Evolutionary conservation across 1,140 invertebrate species (phyloP), one percentile per base, ranked within the genome.

Genomic region (Euwallacea similis): DNA sequence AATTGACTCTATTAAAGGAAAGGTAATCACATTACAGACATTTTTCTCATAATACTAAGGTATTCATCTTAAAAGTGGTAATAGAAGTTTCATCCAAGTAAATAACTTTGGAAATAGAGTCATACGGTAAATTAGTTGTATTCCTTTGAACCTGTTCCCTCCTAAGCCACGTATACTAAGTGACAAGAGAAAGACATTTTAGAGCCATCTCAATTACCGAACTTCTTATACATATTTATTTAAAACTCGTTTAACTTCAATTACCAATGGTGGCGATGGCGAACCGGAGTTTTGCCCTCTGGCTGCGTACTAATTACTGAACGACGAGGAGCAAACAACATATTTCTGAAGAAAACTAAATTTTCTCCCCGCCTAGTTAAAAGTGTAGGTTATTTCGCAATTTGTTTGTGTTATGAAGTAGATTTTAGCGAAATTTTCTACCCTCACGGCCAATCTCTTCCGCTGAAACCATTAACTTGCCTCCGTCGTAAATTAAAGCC

Each of bases 191-290:
- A 33, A 33, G 21, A 33, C 21, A 33, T 33, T 33, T 33, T 33
- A 33, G 21, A 33, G 21, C 21, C 21, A 4, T 33, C 21, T 21
- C 54, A 69, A 62, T 69, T 62, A 69, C 43, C 47, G 54, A 71
- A 61, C 69, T 71, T 71, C 69, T 68, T 73, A 73, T 73, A 69
- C 68, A 73, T 73, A 73, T 73, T 73, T 73, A 73, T 73, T 56
- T 70, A 73, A 63, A 69, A 54, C 66, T 56, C 64, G 50, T 54
- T 66, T 46, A 71, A 74, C 69, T 71, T 67, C 61, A 74, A 74
- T 74, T 74, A 70, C 73, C 68, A 74, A 71, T 66, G 65, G 65
- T 66, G 53, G 54, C 58, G 72, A 63, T 64, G 63, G 47, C 58
- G 67, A 68, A 67, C 60, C 56, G 56, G 64, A 44, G 54, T 66